A percentile compares a stretch with the other conserved stretches of the same genome.
These are phyloP conservation scores for Eupithecia insigniata DNA, from an alignment of 2,888 invertebrate species.

Conservation along the genomic window DNA sequence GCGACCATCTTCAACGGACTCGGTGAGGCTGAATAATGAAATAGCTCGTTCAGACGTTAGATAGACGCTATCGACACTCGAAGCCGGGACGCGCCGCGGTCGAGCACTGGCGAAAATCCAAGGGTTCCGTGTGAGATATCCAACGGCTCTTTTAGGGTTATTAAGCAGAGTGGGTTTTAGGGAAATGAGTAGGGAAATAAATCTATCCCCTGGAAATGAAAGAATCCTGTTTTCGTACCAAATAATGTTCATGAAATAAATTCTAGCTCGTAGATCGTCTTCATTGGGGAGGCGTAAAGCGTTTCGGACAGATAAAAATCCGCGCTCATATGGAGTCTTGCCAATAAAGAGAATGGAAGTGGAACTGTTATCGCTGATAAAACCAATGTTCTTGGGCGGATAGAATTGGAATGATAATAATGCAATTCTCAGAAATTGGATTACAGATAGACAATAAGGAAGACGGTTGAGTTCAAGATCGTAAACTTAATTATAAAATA, in stretches of 20 bases:
- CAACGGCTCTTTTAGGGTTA: conserved; percentile 77
- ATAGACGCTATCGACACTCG: conserved; percentile 69
- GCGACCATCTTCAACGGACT: conserved; percentile 69
- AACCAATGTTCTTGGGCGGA: conserved; percentile 59
- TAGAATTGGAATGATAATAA: conserved; percentile 47
- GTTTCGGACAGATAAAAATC: conserved; percentile 62
- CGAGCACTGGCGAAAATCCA: conserved; percentile 73
- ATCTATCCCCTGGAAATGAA: conserved; percentile 66
- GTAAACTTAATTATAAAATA: conserved; percentile 10
- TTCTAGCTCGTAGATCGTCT: conserved; percentile 73
- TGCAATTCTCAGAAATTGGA: conserved; percentile 45
- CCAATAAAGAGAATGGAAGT: conserved; percentile 73
- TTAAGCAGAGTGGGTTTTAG: conserved; percentile 82
- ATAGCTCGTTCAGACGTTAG: conserved; percentile 74
- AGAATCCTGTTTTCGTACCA: conserved; percentile 68
- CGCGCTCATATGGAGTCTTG: conserved; percentile 65
- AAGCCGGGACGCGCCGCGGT: conserved; percentile 58
- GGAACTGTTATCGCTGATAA: conserved; percentile 62
- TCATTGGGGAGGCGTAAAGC: conserved; percentile 62
- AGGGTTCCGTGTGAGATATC: conserved; percentile 80
- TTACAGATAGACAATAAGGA: conserved; percentile 39
- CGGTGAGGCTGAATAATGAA: conserved; percentile 79
- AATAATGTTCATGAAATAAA: conserved; percentile 73
- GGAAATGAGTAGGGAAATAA: conserved; percentile 77
- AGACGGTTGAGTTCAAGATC: conserved; percentile 17